phyloP scores from a whole-genome alignment of 2,797 vertebrate species.

The Pygocentrus nattereri region DNA sequence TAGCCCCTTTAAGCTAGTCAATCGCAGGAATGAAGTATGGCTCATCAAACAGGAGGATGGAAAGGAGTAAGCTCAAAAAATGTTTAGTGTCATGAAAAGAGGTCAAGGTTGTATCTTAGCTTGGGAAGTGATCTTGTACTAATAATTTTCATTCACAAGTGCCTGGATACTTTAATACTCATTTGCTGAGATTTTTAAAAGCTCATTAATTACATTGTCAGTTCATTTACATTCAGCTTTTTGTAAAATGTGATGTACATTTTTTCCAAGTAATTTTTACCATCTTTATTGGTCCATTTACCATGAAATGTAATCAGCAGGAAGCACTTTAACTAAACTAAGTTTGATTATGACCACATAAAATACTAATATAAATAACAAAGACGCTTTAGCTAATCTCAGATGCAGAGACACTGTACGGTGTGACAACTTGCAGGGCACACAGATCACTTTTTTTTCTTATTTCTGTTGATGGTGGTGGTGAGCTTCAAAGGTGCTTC shows the following conservation, averaged over 20 bases:
- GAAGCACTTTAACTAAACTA: no score
- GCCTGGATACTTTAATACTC: conserved; percentile 1
- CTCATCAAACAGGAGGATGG: conserved; percentile 72
- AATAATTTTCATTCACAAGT: conserved; percentile 6
- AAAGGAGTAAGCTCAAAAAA: conserved; percentile 44
- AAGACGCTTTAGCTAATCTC: background rate
- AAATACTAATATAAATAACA: background rate
- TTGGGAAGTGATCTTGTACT: background rate
- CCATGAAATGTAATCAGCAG: background rate
- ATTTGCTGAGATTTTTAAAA: background rate
- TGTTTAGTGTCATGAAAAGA: background rate
- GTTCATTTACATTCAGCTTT: background rate
- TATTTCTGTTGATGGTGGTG: background rate
- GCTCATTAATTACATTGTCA: background rate
- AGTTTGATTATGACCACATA: background rate
- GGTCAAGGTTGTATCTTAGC: conserved; percentile 6
- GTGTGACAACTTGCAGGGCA: background rate
- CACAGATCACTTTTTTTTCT: background rate
- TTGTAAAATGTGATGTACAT: background rate
- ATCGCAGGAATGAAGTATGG: conserved; percentile 86
- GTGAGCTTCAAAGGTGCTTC: background rate
- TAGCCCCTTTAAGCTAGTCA: conserved; percentile 83
- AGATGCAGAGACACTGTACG: background rate
- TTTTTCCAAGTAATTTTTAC: no score
- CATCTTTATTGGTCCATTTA: background rate